Conservation (phyloP, 2,888 invertebrate species). For the Patella pellucida region DNA sequence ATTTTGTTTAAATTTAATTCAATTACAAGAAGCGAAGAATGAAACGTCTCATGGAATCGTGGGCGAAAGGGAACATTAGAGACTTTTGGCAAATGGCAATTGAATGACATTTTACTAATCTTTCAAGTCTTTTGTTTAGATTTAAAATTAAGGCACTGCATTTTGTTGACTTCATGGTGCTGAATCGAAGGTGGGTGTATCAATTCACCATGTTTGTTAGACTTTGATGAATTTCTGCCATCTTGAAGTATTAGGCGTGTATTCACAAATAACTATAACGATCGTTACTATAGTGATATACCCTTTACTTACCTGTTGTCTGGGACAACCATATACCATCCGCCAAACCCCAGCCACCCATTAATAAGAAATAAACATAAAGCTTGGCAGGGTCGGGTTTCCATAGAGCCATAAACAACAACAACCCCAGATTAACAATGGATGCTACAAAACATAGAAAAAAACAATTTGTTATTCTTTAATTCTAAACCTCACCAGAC, state of each 20-base stretch:
- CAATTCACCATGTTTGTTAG: no score
- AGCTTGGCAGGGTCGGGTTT: conserved; percentile 46
- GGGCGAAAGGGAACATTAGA: no score
- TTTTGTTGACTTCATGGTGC: no score
- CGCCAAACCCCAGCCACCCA: conserved; percentile 63
- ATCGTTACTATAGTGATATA: not conserved
- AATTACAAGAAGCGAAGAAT: not conserved
- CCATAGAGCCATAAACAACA: conserved; percentile 60
- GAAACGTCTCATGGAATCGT: no score
- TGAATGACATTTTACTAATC: no score
- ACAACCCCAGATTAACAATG: conserved; percentile 47
- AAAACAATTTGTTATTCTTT: not conserved
- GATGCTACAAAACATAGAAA: conserved; percentile 48
- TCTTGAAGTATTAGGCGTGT: no score
- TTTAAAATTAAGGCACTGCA: no score
- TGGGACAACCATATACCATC: conserved; percentile 68
- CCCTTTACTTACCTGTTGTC: conserved; percentile 59
- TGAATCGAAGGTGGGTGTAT: no score
- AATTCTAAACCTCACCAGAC: not conserved
- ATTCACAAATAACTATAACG: not conserved
- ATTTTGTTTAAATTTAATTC: not conserved
- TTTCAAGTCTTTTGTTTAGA: no score
- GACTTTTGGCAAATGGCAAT: no score
- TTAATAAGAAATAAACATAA: conserved; percentile 52
- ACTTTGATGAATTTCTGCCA: no score